phyloP scores from a whole-genome alignment of 2,888 invertebrate species.

The Lochmaea capreae region DNA sequence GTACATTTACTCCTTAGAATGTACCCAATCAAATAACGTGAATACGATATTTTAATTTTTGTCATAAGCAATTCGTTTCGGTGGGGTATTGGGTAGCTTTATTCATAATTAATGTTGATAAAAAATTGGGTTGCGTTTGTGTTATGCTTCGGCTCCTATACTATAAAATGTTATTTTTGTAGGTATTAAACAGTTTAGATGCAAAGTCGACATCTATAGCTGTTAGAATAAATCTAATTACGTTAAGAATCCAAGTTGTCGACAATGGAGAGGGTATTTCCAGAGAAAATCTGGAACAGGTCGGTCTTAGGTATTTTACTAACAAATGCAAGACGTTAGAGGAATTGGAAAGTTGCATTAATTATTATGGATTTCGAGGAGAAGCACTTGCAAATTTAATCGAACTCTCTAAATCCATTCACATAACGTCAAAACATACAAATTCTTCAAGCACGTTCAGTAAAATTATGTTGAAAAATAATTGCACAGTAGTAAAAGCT shows the following conservation, averaged over 20 bases:
- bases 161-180: conserved; percentile 36
- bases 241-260: conserved; percentile 76
- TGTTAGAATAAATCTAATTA: conserved; percentile 72
- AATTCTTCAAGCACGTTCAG: conserved; percentile 68
- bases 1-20: no score
- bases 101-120: no score
- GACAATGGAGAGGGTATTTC: conserved; percentile 81
- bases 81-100: no score
- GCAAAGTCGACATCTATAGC: conserved; percentile 78
- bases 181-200: conserved; percentile 80
- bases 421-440: conserved; percentile 70
- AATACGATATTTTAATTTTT: no score
- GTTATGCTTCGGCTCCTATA: neutral
- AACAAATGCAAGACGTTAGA: conserved; percentile 72
- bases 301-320: conserved; percentile 74
- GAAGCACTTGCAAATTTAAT: conserved; percentile 75
- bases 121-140: no score
- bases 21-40: no score
- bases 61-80: no score
- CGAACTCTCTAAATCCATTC: conserved; percentile 68
- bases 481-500: conserved; percentile 50
- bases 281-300: conserved; percentile 67
- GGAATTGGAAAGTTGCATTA: conserved; percentile 68
- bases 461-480: conserved; percentile 64
- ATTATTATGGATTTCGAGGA: conserved; percentile 76